Percentiles rank a stretch among this genome's conserved stretches.
These are phyloP conservation scores for Thymallus thymallus DNA, from an alignment of 2,113 vertebrate species.

Conservation along the genomic window DNA sequence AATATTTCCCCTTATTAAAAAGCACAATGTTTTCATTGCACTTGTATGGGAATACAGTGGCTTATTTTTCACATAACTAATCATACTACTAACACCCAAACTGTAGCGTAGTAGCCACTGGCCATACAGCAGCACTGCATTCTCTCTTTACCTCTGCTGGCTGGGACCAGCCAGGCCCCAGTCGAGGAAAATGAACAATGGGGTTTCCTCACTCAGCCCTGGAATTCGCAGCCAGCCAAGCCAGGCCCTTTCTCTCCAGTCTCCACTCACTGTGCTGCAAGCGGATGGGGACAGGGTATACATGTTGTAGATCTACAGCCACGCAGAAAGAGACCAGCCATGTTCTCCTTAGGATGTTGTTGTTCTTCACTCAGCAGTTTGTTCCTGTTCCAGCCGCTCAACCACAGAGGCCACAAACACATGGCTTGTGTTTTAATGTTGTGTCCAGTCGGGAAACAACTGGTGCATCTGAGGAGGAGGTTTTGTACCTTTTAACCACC, in stretches of 20 bases:
- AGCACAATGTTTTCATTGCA: too few relatives aligned
- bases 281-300: not conserved
- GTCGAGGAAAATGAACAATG: constrained; percentile 13
- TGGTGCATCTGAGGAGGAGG: too few relatives aligned
- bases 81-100: too few relatives aligned
- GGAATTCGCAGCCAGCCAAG: not conserved
- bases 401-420: not conserved
- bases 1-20: too few relatives aligned
- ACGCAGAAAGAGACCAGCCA: not conserved
- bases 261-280: not conserved
- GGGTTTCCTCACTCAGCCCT: constrained; percentile 9
- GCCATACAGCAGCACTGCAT: too few relatives aligned
- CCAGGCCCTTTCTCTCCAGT: not conserved
- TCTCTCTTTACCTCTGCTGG: not conserved
- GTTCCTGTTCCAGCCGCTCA: not conserved
- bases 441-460: too few relatives aligned
- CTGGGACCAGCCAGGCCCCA: not conserved
- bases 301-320: not conserved
- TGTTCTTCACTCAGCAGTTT: not conserved
- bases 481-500: too few relatives aligned
- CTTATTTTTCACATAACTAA: too few relatives aligned
- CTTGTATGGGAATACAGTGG: too few relatives aligned
- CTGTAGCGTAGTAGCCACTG: too few relatives aligned
- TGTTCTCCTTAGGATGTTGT: constrained; percentile 2
- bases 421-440: too few relatives aligned